Evolutionary conservation across 2,888 invertebrate species (phyloP).

Genomic region (Lamproptera curius): DNA sequence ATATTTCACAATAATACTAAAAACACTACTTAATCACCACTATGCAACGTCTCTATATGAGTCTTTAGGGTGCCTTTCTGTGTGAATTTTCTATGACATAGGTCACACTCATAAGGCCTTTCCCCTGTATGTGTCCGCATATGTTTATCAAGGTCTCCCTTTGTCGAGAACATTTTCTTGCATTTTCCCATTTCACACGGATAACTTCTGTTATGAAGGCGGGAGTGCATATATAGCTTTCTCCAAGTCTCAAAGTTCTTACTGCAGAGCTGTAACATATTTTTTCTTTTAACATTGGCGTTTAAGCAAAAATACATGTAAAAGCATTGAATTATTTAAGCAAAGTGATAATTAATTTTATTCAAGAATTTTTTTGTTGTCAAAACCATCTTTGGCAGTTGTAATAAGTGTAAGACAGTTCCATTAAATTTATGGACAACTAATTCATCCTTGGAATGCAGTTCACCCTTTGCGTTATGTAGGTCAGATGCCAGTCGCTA

Average conservation of each 20-base stretch:
- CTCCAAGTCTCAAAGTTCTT: conserved; percentile 47
- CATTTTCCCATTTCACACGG: conserved; percentile 47
- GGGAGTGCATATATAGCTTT: conserved; percentile 53
- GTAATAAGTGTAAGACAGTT: too few relatives aligned
- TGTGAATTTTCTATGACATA: conserved; percentile 49
- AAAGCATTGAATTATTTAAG: too few relatives aligned
- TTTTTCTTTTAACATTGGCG: too few relatives aligned
- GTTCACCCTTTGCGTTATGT: too few relatives aligned
- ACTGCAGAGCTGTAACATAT: conserved; percentile 55
- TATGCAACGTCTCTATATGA: conserved; percentile 45
- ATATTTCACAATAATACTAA: too few relatives aligned
- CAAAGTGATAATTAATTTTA: too few relatives aligned
- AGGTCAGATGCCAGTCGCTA: too few relatives aligned
- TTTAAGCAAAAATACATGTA: too few relatives aligned
- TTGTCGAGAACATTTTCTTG: conserved; percentile 54
- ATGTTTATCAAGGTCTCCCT: conserved; percentile 60
- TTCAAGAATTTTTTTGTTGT: too few relatives aligned
- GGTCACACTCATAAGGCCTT: conserved; percentile 49
- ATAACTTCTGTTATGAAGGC: conserved; percentile 48
- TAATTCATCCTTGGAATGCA: too few relatives aligned
- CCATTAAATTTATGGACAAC: too few relatives aligned
- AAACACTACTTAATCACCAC: not conserved
- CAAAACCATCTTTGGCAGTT: too few relatives aligned
- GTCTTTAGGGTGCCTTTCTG: conserved; percentile 49
- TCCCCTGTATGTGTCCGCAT: conserved; percentile 61